Evolutionary conservation across 2,797 vertebrate species (phyloP), one percentile per base, ranked within the genome.

Genomic region (Euthynnus affinis): DNA sequence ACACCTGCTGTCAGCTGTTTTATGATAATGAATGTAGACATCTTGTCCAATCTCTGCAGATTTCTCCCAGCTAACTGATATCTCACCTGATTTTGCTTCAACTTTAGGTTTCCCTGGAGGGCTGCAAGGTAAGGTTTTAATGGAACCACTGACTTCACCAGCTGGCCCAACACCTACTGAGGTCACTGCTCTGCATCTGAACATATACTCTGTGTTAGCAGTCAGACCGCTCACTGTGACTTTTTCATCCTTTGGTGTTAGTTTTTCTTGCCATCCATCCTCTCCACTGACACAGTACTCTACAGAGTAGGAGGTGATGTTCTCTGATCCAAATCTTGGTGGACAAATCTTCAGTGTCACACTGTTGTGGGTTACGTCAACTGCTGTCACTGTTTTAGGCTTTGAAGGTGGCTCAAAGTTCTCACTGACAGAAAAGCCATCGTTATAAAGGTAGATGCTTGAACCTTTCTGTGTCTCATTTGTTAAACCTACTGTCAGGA

Each of bases 361-460:
- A 27, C 80, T 79, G 72, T 88, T 61, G 64, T 91, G 79, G 29
- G 74, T 78, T 62, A 32, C 51, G 3, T 73, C 69, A 13, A 23
- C 32, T 0, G 57, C 76, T 29, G 71, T 13, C 14, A 81, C 70
- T 8, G 18, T 53, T 27, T 82, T 63, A 78, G 90, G 88, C 59
- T 88, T 91, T 56, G 88, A 84, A 27, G 88, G 86, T 0, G 81
- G 89, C 53, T 88, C 78, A 76, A 90, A 91, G 68, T 81, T 40
- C 10, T 80, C 57, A 59, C 0, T 82, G 60, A 59, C 20, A 1
- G 55, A 3, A 1, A 7, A 3, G 0, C 72, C 84, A 0, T 79
- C 58, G 59, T 84, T 37, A 51, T 88, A 91, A 66, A 91, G 73
- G 70, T 85, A 75, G 49, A 93, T 83, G 25, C 53, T 81, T 10